Evolutionary conservation across 2,888 invertebrate species (phyloP).

Genomic region (Vandiemenella viatica): DNA sequence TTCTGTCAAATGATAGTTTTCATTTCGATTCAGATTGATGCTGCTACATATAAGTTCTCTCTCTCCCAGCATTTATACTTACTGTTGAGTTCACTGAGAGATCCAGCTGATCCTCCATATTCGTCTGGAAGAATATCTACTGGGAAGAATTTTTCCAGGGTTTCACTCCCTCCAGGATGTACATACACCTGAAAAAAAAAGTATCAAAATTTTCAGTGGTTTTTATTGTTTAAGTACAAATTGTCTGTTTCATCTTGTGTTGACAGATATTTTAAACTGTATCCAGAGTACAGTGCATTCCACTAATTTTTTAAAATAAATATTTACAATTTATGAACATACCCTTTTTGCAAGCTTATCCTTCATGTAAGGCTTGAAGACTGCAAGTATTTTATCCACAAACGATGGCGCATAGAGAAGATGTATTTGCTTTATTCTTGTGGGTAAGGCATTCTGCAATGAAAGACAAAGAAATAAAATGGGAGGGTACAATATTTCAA

Average conservation of each 20-base stretch:
- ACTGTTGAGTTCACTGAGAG: conserved; percentile 22
- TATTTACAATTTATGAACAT: no score
- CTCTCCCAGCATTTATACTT: conserved; percentile 20
- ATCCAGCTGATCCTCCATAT: conserved; percentile 27
- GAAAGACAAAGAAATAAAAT: no score
- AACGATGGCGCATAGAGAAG: conserved; percentile 22
- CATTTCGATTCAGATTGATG: no score
- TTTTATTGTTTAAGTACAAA: neutral
- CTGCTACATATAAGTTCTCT: no score
- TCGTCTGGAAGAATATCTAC: conserved; percentile 30
- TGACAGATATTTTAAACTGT: no score
- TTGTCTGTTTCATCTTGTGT: no score
- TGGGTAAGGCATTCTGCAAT: conserved; percentile 23
- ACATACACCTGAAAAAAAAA: conserved; percentile 18
- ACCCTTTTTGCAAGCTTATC: conserved; percentile 23
- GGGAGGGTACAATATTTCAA: no score
- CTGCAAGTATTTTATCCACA: conserved; percentile 20
- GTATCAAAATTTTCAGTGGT: no score
- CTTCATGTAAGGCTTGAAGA: conserved; percentile 18
- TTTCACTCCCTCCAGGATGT: conserved; percentile 22
- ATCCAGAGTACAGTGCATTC: no score
- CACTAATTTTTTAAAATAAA: no score
- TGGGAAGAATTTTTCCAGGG: conserved; percentile 27
- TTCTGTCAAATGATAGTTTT: no score
- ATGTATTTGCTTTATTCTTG: conserved; percentile 22